Conservation (phyloP, 2,888 invertebrate species). For the Ceriagrion tenellum region DNA sequence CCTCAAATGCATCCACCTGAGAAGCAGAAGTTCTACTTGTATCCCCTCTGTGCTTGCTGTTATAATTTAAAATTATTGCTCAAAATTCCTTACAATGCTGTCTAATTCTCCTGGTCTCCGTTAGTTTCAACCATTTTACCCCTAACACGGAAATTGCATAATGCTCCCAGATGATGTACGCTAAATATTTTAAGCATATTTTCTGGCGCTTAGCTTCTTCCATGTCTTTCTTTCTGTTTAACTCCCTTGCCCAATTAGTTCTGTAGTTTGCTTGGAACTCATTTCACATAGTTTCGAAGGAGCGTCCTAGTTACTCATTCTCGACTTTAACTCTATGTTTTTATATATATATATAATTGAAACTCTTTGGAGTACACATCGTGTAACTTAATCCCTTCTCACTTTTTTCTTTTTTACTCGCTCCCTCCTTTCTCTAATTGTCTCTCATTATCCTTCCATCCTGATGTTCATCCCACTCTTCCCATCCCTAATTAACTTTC, state of each 20-base stretch:
- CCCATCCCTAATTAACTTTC: neutral
- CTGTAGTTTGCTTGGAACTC: neutral
- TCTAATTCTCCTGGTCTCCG: too few species aligned
- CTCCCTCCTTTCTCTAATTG: neutral
- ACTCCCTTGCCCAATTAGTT: neutral
- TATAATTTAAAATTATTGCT: too few species aligned
- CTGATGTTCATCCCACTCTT: neutral
- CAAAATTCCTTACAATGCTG: too few species aligned
- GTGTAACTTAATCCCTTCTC: neutral
- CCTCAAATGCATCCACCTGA: too few species aligned
- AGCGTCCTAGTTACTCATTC: neutral
- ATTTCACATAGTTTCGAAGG: neutral
- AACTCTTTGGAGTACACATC: neutral
- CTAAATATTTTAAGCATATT: neutral
- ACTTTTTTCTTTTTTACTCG: neutral
- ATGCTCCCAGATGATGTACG: neutral
- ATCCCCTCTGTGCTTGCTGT: too few species aligned
- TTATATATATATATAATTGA: neutral
- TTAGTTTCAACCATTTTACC: too few species aligned
- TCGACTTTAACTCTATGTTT: neutral
- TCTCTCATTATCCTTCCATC: neutral
- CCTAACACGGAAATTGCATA: too few species aligned
- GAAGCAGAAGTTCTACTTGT: too few species aligned
- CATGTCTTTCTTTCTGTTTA: neutral
- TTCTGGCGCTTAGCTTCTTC: neutral